Evolutionary conservation across 1,140 invertebrate genomes (phyloP), one percentile per base, ranked within the genome.

Genomic region (Microvelia longipes): DNA sequence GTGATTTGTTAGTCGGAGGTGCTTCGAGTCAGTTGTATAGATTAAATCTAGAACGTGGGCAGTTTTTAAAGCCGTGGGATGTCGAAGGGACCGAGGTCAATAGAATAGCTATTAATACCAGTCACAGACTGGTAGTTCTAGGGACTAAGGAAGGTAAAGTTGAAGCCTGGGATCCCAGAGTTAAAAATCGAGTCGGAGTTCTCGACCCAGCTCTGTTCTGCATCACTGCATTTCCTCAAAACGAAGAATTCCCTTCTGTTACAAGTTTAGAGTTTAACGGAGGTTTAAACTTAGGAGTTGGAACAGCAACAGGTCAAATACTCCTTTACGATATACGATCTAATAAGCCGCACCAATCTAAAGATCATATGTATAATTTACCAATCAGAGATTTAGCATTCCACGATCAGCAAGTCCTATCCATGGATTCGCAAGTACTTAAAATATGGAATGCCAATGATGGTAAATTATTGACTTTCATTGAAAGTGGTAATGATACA

Each of bases 391-490:
- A 88, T 75, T 83, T 99, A 64, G 88, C 91, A 67, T 99, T 96
- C 76, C 91, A 96, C 78, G 86, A 90, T 79, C 87, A 94, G 77
- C 82, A 94, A 72, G 87, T 98, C 68, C 88, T 94, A 73, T 96
- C 94, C 11, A 89, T 98, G 88, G 96, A 99, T 80, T 83, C 85
- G 70, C 90, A 90, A 73, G 88, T 95, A 28, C 80, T 98, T 0
- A 98, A 98, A 82, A 88, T 99, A 75, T 99, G 97, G 96, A 86
- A 98, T 75, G 88, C 90, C 78, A 85, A 94, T 77, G 89, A 84
- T 69, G 95, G 94, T 19, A 93, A 94, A 82, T 84, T 94, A 68
- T 95, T 91, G 75, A 96, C 95, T 60, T 92, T 93, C 61, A 92
- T 99, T 75, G 93, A 98, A 82, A 85, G 86, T n/a, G 83, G 85